A percentile compares a stretch with the other conserved stretches of the same genome.
Conservation (phyloP, 1,140 invertebrate species). For the Drosophila sp. region DNA sequence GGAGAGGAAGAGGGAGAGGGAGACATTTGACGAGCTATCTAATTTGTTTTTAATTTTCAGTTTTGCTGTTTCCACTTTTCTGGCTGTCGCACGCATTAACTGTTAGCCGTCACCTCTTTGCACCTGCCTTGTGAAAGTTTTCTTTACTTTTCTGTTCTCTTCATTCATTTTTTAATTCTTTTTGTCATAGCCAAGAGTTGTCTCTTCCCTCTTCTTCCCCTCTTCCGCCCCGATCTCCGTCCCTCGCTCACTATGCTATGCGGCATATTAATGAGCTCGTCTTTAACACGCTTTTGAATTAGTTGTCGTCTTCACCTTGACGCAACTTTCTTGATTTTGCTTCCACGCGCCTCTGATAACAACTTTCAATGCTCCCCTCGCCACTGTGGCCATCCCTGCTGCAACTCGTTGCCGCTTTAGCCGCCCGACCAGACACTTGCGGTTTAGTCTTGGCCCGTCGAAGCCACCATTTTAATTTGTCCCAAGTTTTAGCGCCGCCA, state of each 20-base stretch:
- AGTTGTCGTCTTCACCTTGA: constrained; percentile 63
- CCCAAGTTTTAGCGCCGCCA: constrained; percentile 53
- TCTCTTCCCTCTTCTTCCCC: background rate
- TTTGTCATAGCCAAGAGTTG: constrained; percentile 1
- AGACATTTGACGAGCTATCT: constrained; percentile 48
- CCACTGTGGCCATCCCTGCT: background rate
- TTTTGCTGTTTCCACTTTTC: constrained; percentile 42
- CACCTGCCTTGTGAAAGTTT: constrained; percentile 37
- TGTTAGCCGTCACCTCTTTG: constrained; percentile 46
- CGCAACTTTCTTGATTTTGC: constrained; percentile 60
- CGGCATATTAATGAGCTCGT: constrained; percentile 75
- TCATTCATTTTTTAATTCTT: background rate
- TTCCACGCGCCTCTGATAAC: constrained; percentile 43
- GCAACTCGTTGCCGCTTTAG: constrained; percentile 1
- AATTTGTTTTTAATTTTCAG: constrained; percentile 61
- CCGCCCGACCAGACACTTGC: constrained; percentile 58
- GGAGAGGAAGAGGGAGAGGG: background rate
- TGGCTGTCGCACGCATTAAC: constrained; percentile 46
- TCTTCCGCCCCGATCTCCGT: too few species aligned
- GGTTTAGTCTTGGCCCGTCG: constrained; percentile 39
- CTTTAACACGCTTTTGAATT: constrained; percentile 80
- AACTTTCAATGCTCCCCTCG: constrained; percentile 23
- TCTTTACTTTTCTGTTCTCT: background rate
- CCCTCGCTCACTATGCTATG: constrained; percentile 3
- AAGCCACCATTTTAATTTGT: constrained; percentile 70